Evolutionary conservation across 2,113 vertebrate genomes (phyloP).

Genomic region (Glareola pratincola): DNA sequence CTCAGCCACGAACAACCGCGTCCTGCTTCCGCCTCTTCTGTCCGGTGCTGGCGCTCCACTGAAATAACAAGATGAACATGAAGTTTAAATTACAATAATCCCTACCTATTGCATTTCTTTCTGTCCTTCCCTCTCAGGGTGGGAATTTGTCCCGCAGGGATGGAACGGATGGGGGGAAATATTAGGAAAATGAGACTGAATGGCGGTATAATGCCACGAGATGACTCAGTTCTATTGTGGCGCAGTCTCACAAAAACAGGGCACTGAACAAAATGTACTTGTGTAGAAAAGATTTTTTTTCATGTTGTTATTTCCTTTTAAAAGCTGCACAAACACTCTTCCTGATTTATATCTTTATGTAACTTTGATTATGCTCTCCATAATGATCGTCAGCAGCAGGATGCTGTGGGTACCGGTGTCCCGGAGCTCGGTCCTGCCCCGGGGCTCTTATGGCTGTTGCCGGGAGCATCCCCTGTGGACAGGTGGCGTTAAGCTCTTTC

Average conservation of each 20-base stretch:
- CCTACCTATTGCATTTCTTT: constrained; percentile 1
- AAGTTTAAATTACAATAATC: background rate
- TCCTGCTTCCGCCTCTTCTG: background rate
- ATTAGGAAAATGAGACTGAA: constrained; percentile 25
- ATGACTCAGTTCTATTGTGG: constrained; percentile 25
- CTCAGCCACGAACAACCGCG: rapidly evolving
- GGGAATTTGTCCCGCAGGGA: constrained; percentile 17
- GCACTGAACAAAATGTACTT: constrained; percentile 17
- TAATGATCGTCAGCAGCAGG: rapidly evolving
- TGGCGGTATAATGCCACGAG: background rate
- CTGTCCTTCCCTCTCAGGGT: background rate
- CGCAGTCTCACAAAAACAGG: background rate
- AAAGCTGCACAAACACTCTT: constrained; percentile 17
- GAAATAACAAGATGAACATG: background rate
- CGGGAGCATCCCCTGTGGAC: background rate
- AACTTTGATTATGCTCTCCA: background rate
- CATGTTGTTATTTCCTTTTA: constrained; percentile 4
- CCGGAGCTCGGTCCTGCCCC: background rate
- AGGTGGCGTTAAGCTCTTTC: rapidly evolving
- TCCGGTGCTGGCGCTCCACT: background rate
- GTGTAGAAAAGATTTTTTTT: background rate
- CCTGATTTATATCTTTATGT: constrained; percentile 20
- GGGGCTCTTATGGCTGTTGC: too few relatives aligned
- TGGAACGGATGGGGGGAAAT: background rate
- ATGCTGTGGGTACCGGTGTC: rapidly evolving